Evolutionary conservation across 2,888 invertebrate species (phyloP), one percentile per base, ranked within the genome.

Genomic region (Poecilus cupreus): DNA sequence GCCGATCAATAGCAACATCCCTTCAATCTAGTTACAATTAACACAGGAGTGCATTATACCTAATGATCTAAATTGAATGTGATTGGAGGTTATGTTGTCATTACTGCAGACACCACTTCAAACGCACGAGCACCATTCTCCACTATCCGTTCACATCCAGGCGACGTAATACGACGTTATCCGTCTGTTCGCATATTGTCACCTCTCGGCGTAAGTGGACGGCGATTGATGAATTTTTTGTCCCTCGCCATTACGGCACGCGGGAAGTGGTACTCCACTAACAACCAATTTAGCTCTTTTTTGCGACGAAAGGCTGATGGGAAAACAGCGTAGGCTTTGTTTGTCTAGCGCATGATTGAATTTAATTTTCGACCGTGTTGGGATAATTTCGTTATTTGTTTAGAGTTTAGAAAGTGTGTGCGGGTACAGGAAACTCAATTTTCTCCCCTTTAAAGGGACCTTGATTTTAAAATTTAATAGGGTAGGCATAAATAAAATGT

Each of bases 141-240:
- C 43, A 43, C 13, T 13, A 0, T 11, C 43, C 43, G 43, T 51
- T 10, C 18, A 51, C 20, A 5, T 16, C 20, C 20, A 18, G 1
- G 2, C 46, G 46, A 46, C n/a, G 26, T 60, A 26, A 60, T 60
- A 54, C 60, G 60, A 26, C 26, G 60, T 26, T 26, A 60, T 60
- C 60, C 60, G 54, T 11, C 20, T 11, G 54, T 54, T 54, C 54
- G 3, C 54, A 54, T 54, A 20, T 22, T 54, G 54, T 54, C 54
- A 54, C 22, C 22, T 54, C n/a, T 22, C 10, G 11, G 54, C 24
- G 24, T 24, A 60, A 60, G 60, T 26, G 60, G 60, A 60, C 32
- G 60, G 8, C 24, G 60, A 26, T 60, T 60, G 60, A 60, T 60
- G 60, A 60, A 26, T 22, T 60, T 60, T 60, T 60, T 60, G 60